Evolutionary conservation across 2,113 vertebrate species (phyloP).

Genomic region (Hystrix cristata): DNA sequence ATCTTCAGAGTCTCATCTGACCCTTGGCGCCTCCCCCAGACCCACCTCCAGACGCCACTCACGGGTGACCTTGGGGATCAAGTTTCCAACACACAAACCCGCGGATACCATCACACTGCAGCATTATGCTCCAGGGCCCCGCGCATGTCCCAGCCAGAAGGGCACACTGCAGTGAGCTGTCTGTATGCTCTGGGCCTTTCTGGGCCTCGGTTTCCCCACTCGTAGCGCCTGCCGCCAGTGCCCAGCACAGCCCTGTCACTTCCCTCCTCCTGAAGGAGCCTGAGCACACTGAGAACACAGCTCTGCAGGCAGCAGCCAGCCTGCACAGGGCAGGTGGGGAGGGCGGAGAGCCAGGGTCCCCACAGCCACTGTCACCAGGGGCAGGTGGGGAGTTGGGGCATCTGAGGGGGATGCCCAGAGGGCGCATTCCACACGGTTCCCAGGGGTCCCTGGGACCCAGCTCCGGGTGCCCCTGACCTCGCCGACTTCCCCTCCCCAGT

Average conservation of each 20-base stretch:
- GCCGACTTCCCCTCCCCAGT: not conserved
- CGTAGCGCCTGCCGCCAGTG: not conserved
- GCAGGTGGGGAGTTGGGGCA: too few relatives aligned
- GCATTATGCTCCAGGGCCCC: fast-evolving
- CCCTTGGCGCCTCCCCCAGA: not conserved
- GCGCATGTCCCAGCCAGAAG: not conserved
- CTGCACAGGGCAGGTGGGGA: not conserved
- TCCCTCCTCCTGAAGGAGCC: fast-evolving
- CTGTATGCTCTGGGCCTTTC: not conserved
- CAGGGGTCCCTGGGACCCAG: not conserved
- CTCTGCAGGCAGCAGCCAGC: not conserved
- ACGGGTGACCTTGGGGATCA: not conserved
- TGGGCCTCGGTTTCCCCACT: not conserved
- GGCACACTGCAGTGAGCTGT: not conserved
- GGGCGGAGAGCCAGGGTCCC: not conserved
- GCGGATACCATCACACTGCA: not conserved
- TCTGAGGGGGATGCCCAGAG: not conserved
- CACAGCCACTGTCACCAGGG: not conserved
- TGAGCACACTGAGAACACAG: not conserved
- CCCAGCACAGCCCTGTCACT: too few relatives aligned
- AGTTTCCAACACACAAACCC: too few relatives aligned
- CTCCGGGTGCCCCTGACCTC: not conserved
- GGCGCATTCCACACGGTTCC: not conserved
- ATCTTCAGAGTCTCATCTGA: too few relatives aligned
- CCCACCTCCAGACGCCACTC: not conserved